These are phyloP conservation scores for Poeciliopsis paucimaculata DNA, from an alignment of 2,797 vertebrate genomes.

Conservation along the genomic window DNA sequence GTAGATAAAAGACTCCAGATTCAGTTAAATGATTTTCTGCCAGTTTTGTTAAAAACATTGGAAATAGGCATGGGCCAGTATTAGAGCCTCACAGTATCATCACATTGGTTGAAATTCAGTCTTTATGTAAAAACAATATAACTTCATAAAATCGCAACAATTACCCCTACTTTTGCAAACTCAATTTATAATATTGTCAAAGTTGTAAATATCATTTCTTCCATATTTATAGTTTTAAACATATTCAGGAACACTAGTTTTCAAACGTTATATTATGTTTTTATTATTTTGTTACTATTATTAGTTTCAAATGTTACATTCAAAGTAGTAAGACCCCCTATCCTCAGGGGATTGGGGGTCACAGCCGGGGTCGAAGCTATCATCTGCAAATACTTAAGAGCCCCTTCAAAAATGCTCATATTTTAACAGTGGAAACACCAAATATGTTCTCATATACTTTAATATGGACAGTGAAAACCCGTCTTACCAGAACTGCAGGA, in stretches of 20 bases:
- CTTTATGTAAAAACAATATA: neutral
- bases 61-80: neutral
- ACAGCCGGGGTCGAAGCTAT: neutral
- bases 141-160: neutral
- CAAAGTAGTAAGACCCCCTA: too few species aligned
- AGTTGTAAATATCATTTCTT: neutral
- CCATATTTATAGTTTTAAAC: neutral
- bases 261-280: neutral
- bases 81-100: neutral
- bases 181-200: neutral
- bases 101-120: neutral
- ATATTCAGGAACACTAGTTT: neutral
- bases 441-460: neutral
- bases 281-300: too few species aligned
- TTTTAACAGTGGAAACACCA: neutral
- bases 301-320: too few species aligned
- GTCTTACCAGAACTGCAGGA: neutral
- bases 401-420: neutral
- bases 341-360: neutral
- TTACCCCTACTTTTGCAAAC: neutral
- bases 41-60: neutral
- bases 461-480: neutral
- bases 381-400: neutral
- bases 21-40: conserved; percentile 28
- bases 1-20: conserved; percentile 18